Base-by-base conservation (phyloP, 2,797 vertebrate genomes). In the Austrolebias charrua region DNA sequence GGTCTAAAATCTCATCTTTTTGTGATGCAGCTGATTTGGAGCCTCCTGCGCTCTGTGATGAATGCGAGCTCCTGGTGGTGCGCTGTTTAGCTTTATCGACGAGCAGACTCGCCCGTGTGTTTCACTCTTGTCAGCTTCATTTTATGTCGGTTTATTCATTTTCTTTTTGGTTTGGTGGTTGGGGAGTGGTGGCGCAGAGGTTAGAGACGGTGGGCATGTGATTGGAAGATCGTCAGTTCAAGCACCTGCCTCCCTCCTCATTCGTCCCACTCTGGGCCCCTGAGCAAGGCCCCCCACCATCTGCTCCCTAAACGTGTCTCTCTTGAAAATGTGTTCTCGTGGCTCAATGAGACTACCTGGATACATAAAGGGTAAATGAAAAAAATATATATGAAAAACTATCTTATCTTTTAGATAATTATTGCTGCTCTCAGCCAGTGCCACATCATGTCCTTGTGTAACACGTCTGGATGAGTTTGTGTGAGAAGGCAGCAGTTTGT, bases 401-500 rank as follows among this genome's bases (percentile, higher is more conserved):
- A 7, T 47, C 14, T 20, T 33, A 19, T 55, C 14, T 35, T 59
- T 28, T 28, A 28, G 4, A n/a, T 31, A 43, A 35, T 56, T 29
- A 16, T 28, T 69, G 12, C n/a, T 46, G 28, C 45, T 45, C 45
- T 45, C 45, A 50, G 38, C 28, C 20, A 24, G 1, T 10, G 8
- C 8, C 50, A 29, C 12, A 44, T 12, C 6, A 7, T 59, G 58
- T 35, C 18, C 44, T 58, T 35, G 1, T 42, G 63, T 38, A 62
- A 58, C 8, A 63, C 11, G 40, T 31, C 31, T 33, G 8, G 10
- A 19, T 31, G 2, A 43, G 19, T 19, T 47, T 51, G 9, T 59
- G 56, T 66, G 53, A 11, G 3, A 16, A 57, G 33, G n/a, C 24
- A 65, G 48, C 65, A 55, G n/a, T 38, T 20, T n/a, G 8, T 8